These are phyloP conservation scores for Malurus cyaneus DNA, from an alignment of 2,113 vertebrate species.

Conservation along the genomic window DNA sequence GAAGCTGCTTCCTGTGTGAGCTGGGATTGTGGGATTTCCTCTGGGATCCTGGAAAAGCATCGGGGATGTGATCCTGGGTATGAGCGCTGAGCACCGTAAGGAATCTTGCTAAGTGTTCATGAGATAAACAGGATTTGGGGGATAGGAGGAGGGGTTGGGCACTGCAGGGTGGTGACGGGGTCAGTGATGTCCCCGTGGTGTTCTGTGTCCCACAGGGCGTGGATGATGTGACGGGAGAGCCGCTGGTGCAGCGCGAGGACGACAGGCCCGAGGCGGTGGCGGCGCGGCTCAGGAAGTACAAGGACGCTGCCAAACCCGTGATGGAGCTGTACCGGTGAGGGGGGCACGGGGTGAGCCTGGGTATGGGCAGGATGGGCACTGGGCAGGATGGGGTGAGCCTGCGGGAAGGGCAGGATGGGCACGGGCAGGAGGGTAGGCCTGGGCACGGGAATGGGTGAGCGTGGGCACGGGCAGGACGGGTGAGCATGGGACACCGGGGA, in stretches of 20 bases:
- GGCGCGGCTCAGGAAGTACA: slow-evolving; percentile 89
- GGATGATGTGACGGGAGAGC: slow-evolving; percentile 90
- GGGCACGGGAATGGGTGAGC: too few relatives aligned
- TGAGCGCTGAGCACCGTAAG: fast-evolving
- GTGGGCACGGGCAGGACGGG: too few relatives aligned
- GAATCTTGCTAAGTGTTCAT: fast-evolving
- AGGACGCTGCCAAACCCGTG: slow-evolving; percentile 92
- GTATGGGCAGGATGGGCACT: too few relatives aligned
- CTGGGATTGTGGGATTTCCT: not conserved
- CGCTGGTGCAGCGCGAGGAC: slow-evolving; percentile 87
- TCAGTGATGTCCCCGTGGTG: not conserved
- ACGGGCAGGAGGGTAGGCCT: too few relatives aligned
- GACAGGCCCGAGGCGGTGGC: slow-evolving; percentile 90
- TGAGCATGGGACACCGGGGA: too few relatives aligned
- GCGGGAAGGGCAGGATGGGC: too few relatives aligned
- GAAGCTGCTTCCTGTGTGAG: fast-evolving
- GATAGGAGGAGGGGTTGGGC: fast-evolving
- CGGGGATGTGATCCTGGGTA: not conserved
- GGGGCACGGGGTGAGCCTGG: too few relatives aligned
- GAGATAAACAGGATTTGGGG: not conserved
- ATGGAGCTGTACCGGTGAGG: slow-evolving; percentile 91
- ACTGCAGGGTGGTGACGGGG: not conserved
- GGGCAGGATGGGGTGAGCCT: too few relatives aligned
- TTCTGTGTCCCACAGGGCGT: slow-evolving; percentile 74
- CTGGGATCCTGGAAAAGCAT: fast-evolving